Conservation (phyloP, 2,888 invertebrate genomes). For the Alitta virens region DNA sequence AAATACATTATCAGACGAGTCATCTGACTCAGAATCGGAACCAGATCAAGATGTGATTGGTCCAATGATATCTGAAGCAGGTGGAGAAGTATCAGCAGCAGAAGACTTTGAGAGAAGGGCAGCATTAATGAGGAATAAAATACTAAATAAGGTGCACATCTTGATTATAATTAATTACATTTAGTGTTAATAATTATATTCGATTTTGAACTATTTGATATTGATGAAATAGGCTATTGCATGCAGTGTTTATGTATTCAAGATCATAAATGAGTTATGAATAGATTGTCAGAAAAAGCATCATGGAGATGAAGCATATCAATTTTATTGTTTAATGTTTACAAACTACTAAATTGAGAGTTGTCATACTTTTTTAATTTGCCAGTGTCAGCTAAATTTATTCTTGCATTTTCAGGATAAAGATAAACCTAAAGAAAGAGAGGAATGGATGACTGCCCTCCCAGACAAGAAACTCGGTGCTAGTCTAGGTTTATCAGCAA, state of each 20-base stretch:
- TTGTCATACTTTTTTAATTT: no score
- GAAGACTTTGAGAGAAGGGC: conserved; percentile 11
- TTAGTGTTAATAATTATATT: background rate
- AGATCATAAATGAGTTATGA: no score
- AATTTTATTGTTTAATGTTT: no score
- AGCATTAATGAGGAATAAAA: conserved; percentile 5
- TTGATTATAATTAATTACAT: background rate
- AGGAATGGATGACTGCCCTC: conserved; percentile 9
- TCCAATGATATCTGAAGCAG: background rate
- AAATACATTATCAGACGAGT: background rate
- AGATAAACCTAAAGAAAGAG: conserved; percentile 6
- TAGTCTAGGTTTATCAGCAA: background rate
- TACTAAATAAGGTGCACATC: conserved; percentile 9
- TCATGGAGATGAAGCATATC: no score
- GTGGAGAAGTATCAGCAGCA: background rate
- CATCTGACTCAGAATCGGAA: background rate
- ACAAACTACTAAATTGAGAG: no score
- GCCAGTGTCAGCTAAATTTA: no score
- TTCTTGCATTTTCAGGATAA: conserved; percentile 4
- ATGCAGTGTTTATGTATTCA: no score
- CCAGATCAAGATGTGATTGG: conserved; percentile 6
- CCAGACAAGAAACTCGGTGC: background rate
- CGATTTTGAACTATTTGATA: background rate
- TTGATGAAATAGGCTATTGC: no score
- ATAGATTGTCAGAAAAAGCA: no score